These are phyloP conservation scores for Cichladusa arquata DNA, from an alignment of 2,113 vertebrate genomes.

Conservation along the genomic window DNA sequence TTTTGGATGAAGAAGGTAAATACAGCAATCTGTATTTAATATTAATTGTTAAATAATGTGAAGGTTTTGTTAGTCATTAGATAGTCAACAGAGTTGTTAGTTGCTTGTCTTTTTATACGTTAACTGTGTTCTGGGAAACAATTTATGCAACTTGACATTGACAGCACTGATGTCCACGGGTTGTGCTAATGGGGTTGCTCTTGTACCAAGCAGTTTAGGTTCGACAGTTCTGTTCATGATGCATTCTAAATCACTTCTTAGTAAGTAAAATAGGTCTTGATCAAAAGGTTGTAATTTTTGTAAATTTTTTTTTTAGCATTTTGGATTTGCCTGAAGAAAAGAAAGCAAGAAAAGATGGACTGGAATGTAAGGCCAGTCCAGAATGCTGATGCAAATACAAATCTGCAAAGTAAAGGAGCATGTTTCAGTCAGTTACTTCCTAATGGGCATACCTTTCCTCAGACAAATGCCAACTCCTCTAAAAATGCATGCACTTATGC, in stretches of 20 bases:
- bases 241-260: neutral
- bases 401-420: neutral
- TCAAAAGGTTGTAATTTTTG: neutral
- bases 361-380: constrained; percentile 63
- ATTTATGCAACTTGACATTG: neutral
- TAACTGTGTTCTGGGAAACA: neutral
- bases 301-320: constrained; percentile 24
- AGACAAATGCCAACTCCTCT: neutral
- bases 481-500: constrained; percentile 21
- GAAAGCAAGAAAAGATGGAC: constrained; percentile 59
- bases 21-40: neutral
- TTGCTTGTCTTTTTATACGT: neutral
- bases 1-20: neutral
- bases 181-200: neutral
- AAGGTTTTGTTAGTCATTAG: neutral
- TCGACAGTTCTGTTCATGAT: neutral
- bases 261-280: neutral
- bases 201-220: neutral
- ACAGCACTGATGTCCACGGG: accelerated
- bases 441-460: neutral
- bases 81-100: neutral
- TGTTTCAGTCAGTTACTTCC: constrained; percentile 20
- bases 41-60: neutral
- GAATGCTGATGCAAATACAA: neutral
- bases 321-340: neutral